A percentile compares a stretch with the other conserved stretches of the same genome.
Conservation (phyloP, 2,888 invertebrate genomes). For the Rotaria magnacalcarata region DNA sequence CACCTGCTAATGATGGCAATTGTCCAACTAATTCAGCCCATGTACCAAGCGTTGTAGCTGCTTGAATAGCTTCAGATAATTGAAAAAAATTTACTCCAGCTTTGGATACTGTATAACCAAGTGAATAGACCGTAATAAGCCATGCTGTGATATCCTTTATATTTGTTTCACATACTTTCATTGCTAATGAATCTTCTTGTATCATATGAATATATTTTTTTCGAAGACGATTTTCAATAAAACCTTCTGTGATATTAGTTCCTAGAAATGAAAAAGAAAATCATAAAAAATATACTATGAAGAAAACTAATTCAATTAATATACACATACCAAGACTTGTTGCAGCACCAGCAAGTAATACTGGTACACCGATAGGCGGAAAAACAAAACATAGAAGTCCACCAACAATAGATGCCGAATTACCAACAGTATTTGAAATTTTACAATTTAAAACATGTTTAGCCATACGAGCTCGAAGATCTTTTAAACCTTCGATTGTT, state of each 20-base stretch:
- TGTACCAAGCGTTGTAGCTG: background rate
- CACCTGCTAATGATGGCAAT: constrained; percentile 17
- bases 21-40: constrained; percentile 33
- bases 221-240: background rate
- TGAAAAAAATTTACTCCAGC: constrained; percentile 6
- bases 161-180: constrained; percentile 29
- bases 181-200: constrained; percentile 26
- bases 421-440: constrained; percentile 12
- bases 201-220: background rate
- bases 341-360: background rate
- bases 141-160: constrained; percentile 23
- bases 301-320: background rate
- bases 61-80: constrained; percentile 25
- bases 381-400: constrained; percentile 31
- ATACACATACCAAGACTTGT: background rate
- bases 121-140: constrained; percentile 11
- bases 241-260: constrained; percentile 1
- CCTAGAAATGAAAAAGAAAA: background rate
- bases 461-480: background rate
- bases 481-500: constrained; percentile 18
- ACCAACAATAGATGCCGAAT: constrained; percentile 24
- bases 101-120: constrained; percentile 6
- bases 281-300: too few species aligned
- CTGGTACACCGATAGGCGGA: constrained; percentile 33
- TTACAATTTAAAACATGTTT: constrained; percentile 27